Base-by-base conservation (phyloP, 1,140 invertebrate species). In the Bicyclus anynana region DNA sequence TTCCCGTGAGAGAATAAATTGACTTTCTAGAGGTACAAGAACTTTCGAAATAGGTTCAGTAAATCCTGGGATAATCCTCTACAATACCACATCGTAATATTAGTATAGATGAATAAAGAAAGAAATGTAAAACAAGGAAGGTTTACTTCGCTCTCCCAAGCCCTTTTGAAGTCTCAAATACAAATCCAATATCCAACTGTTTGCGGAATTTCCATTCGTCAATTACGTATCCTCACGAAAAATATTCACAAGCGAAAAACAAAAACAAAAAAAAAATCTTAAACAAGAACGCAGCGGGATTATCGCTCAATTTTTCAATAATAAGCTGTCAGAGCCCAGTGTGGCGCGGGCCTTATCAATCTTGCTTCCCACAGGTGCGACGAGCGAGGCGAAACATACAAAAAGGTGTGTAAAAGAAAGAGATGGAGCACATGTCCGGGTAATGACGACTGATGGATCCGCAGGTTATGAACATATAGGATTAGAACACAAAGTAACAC, bases 221-320 rank as follows among this genome's bases (percentile, higher is more conserved):
- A 7, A 23, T 4, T 7, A 56, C 53, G 63, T 69, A 72, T 73
- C 60, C 20, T 10, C 13, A 55, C 35, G 57, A 68, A 72, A n/a
- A 72, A 63, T 63, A 62, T 53, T 58, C 40, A 9, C 35, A n/a
- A n/a, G 29, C 54, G 53, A 60, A 64, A 66, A 50, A 54, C 79
- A 76, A 69, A 64, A 13, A 44, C 26, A 48, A 73, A 13, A 44
- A 38, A 48, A 73, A 80, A 77, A 74, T 75, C 76, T 80, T 80
- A 80, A 81, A 84, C 67, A 82, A 65, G 44, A 53, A 65, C 74
- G 67, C 66, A 40, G 52, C 44, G 77, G 74, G 75, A 84, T 82
- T 86, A 82, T 82, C 80, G 69, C 69, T 83, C 79, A 84, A 82
- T 86, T 84, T 86, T 86, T 82, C 80, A 83, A 86, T 86, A 84